A percentile compares a stretch with the other conserved stretches of the same genome.
Evolutionary conservation across 2,888 invertebrate genomes (phyloP).

Genomic region (Dermolepida albohirtum): DNA sequence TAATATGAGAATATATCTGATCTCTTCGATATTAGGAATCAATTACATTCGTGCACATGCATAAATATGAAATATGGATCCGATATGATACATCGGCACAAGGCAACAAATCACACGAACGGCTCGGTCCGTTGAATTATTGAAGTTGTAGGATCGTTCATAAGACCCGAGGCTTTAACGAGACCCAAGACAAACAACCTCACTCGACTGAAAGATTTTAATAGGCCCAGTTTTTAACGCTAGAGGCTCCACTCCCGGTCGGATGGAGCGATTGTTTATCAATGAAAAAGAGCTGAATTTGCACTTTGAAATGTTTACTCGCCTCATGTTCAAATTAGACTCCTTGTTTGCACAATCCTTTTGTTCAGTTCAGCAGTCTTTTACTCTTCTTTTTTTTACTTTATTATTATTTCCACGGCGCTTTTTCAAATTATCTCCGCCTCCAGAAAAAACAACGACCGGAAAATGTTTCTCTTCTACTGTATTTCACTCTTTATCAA

Average conservation of each 20-base stretch:
- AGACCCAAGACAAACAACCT: conserved; percentile 62
- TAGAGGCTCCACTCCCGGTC: conserved; percentile 53
- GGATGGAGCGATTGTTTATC: conserved; percentile 58
- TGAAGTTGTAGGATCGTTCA: conserved; percentile 45
- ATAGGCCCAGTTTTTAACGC: conserved; percentile 64
- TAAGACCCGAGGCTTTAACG: conserved; percentile 54
- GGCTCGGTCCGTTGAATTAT: conserved; percentile 55
- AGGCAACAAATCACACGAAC: conserved; percentile 55
- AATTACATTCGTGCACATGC: conserved; percentile 31
- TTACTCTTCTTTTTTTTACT: conserved; percentile 13
- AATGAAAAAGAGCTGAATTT: conserved; percentile 57
- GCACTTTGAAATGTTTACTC: conserved; percentile 50
- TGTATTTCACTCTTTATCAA: conserved; percentile 12
- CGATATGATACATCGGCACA: conserved; percentile 46
- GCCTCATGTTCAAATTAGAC: conserved; percentile 48
- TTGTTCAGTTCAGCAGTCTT: conserved; percentile 45
- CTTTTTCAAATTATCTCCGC: conserved; percentile 17
- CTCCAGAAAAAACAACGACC: conserved; percentile 12
- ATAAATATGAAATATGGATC: conserved; percentile 33
- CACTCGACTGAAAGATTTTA: conserved; percentile 65
- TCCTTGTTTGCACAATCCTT: conserved; percentile 47
- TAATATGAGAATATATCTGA: conserved; percentile 12
- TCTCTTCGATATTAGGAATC: conserved; percentile 22
- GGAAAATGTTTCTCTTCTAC: conserved; percentile 11
- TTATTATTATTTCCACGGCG: conserved; percentile 20